Evolutionary conservation across 2,113 vertebrate species (phyloP), one percentile per base, ranked within the genome.

Genomic region (Xyliphius kryptos): DNA sequence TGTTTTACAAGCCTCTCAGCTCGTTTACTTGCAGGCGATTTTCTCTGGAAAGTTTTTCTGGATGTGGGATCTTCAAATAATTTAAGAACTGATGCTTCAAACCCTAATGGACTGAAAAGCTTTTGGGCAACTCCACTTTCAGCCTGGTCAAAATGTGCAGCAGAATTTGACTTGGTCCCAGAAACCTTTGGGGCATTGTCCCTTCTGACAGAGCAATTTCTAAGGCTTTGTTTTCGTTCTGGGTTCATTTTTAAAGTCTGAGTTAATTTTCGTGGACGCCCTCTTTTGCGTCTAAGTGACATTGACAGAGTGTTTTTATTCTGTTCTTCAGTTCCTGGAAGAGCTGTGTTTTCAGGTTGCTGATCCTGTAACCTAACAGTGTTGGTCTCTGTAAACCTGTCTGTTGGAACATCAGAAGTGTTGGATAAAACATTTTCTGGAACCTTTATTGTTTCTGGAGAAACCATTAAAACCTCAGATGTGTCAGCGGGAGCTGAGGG

Each of bases 31-130:
- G 81, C 81, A 63, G 85, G 89, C 15, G 80, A 61, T 85, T 81
- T 92, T 66, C 89, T 93, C 82, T 95, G 95, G 60, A 91, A 87
- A 71, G 92, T 84, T 56, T 92, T 87, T 66, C 88, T 89, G 52
- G 93, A 88, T 71, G 95, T 92, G 70, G 81, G 68, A 46, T 83
- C 83, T 77, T 97, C 92, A 38, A 96, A 86, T 73, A 95, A 92
- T 73, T 96, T 95, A 46, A 97, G 89, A 78, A 94, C 91, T 0
- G 94, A 94, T 40, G 89, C 90, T 78, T 98, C 92, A 68, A 97
- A 93, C 57, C 91, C 91, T 82, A 94, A 91, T 3, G 93, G 92
- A 71, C 95, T 94, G 72, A 93, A 97, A 0, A 94, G 88, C 63
- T 88, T 91, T 77, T 91, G 89, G 69, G 87, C 82, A 17, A 92